Percentiles rank a stretch among this genome's conserved stretches.
Conservation (phyloP, 2,888 invertebrate species). For the Drosophila merina region DNA sequence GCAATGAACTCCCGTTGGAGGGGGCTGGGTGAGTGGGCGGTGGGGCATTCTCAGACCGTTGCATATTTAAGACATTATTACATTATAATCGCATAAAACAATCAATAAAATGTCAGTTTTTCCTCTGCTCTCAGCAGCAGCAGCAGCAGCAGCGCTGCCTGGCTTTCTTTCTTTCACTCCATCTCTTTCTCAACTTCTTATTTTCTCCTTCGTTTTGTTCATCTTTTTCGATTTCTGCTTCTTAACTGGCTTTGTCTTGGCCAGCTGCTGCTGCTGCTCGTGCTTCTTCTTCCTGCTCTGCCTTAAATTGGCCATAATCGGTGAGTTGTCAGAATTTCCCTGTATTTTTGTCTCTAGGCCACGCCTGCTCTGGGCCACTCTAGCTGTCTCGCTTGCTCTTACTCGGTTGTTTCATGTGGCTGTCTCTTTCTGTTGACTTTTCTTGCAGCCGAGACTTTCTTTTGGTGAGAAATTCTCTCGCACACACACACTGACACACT, state of each 20-base stretch:
- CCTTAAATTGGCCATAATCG: slow-evolving; percentile 70
- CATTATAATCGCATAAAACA: slow-evolving; percentile 82
- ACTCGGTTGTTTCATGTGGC: not conserved
- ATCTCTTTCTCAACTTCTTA: slow-evolving; percentile 1
- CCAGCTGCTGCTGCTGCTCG: slow-evolving; percentile 11
- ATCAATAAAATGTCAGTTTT: slow-evolving; percentile 79
- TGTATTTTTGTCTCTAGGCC: slow-evolving; percentile 66
- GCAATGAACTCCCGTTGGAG: slow-evolving; percentile 47
- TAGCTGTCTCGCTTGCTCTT: slow-evolving; percentile 39
- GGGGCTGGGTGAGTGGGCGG: slow-evolving; percentile 5
- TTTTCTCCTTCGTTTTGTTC: not conserved
- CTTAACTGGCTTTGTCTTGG: slow-evolving; percentile 13
- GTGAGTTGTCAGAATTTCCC: slow-evolving; percentile 71
- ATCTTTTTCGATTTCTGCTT: slow-evolving; percentile 2
- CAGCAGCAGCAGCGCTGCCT: slow-evolving; percentile 20
- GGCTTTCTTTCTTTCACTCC: slow-evolving; percentile 8
- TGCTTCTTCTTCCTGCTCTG: slow-evolving; percentile 9
- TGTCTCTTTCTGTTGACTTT: slow-evolving; percentile 2
- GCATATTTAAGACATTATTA: slow-evolving; percentile 78
- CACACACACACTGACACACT: slow-evolving; percentile 19
- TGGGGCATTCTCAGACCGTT: slow-evolving; percentile 25
- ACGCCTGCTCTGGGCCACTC: slow-evolving; percentile 52
- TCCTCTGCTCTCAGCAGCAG: slow-evolving; percentile 26
- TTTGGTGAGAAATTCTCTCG: slow-evolving; percentile 1
- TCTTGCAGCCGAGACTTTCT: slow-evolving; percentile 16